These are phyloP conservation scores for Apodemus sylvaticus DNA, from an alignment of 2,113 vertebrate species.

Conservation along the genomic window DNA sequence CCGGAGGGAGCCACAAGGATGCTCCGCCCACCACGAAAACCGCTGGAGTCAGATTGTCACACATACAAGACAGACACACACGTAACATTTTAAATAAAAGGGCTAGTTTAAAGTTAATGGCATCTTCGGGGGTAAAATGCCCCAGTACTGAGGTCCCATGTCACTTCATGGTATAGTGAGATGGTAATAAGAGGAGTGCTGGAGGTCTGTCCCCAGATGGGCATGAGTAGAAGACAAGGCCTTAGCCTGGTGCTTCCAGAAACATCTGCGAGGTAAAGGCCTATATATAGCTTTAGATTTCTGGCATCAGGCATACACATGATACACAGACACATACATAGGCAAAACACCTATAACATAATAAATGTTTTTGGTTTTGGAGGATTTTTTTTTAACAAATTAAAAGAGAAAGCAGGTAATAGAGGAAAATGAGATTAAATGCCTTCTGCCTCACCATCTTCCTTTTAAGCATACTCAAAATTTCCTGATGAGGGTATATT, in stretches of 20 bases:
- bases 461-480: not conserved
- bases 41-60: not conserved
- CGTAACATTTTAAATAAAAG: not conserved
- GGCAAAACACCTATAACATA: not conserved
- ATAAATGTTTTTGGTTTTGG: not conserved
- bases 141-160: not conserved
- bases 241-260: not conserved
- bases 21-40: not conserved
- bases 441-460: conserved; percentile 44
- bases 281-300: not conserved
- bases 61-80: no score
- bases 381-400: not conserved
- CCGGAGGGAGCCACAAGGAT: not conserved
- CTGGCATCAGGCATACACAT: not conserved
- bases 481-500: not conserved
- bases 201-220: not conserved
- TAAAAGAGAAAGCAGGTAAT: not conserved
- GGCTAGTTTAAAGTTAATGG: not conserved
- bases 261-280: not conserved
- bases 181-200: not conserved
- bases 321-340: not conserved
- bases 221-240: not conserved
- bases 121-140: not conserved
- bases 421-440: conserved; percentile 8
- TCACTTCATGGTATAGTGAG: not conserved